phyloP scores from a whole-genome alignment of 2,888 invertebrate genomes.

The Heliconius erato region DNA sequence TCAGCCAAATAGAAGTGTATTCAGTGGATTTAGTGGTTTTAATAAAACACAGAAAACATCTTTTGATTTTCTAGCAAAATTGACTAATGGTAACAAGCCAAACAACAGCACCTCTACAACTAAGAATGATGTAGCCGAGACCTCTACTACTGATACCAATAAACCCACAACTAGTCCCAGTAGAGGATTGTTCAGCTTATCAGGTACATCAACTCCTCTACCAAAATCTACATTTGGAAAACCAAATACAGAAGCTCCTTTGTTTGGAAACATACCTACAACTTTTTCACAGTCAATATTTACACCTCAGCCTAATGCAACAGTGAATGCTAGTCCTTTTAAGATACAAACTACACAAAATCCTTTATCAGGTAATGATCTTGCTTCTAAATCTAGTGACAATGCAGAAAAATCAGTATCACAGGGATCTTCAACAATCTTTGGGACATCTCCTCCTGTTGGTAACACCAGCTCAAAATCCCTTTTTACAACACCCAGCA shows the following conservation, averaged over 20 bases:
- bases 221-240: conserved; percentile 60
- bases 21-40: conserved; percentile 90
- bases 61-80: conserved; percentile 87
- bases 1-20: conserved; percentile 86
- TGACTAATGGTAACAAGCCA: conserved; percentile 78
- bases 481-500: conserved; percentile 61
- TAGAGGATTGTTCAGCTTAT: conserved; percentile 62
- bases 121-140: conserved; percentile 62
- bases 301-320: conserved; percentile 66
- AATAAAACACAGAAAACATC: conserved; percentile 82
- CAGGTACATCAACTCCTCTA: conserved; percentile 56
- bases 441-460: conserved; percentile 64
- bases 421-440: conserved; percentile 65
- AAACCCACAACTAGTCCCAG: conserved; percentile 62
- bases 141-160: conserved; percentile 63
- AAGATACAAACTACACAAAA: conserved; percentile 66
- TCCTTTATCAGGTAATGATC: conserved; percentile 51
- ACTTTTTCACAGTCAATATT: conserved; percentile 17
- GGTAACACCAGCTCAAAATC: conserved; percentile 58
- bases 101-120: conserved; percentile 66
- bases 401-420: conserved; percentile 58
- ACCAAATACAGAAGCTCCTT: conserved; percentile 56
- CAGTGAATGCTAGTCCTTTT: conserved; percentile 67
- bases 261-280: conserved; percentile 58
- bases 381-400: conserved; percentile 54